Conservation (phyloP, 2,888 invertebrate species). For the Endomychus coccineus region DNA sequence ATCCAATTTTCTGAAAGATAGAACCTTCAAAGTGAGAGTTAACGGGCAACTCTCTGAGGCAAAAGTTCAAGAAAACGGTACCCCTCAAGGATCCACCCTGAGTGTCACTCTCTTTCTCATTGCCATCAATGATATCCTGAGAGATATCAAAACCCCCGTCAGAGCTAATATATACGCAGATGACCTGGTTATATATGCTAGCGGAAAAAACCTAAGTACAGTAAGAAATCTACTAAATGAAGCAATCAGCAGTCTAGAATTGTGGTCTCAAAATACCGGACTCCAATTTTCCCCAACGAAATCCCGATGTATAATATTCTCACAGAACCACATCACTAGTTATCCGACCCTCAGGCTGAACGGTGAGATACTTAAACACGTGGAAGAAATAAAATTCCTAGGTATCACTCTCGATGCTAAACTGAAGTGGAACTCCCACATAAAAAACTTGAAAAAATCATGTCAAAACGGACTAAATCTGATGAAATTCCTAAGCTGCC, state of each 20-base stretch:
- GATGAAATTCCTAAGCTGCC: slow-evolving; percentile 14
- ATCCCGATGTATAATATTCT: slow-evolving; percentile 6
- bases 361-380: slow-evolving; percentile 1
- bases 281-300: slow-evolving; percentile 8
- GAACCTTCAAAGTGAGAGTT: no score
- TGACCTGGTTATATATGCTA: no score
- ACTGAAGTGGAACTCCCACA: slow-evolving; percentile 16
- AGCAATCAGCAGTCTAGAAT: slow-evolving; percentile 2
- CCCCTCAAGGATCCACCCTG: no score
- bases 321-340: slow-evolving; percentile 1
- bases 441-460: slow-evolving; percentile 7
- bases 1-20: no score
- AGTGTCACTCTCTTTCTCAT: no score
- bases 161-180: no score
- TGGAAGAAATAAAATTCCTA: slow-evolving; percentile 8
- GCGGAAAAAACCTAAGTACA: slow-evolving; percentile 4
- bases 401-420: slow-evolving; percentile 8
- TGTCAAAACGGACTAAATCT: slow-evolving; percentile 15
- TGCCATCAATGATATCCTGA: no score
- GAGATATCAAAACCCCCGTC: no score
- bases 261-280: slow-evolving; percentile 7
- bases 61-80: no score
- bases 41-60: no score
- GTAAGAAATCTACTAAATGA: slow-evolving; percentile 1
- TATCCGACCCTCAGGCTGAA: neutral